Evolutionary conservation across 2,888 invertebrate species (phyloP), one percentile per base, ranked within the genome.

Genomic region (Glaucopsyche alexis): DNA sequence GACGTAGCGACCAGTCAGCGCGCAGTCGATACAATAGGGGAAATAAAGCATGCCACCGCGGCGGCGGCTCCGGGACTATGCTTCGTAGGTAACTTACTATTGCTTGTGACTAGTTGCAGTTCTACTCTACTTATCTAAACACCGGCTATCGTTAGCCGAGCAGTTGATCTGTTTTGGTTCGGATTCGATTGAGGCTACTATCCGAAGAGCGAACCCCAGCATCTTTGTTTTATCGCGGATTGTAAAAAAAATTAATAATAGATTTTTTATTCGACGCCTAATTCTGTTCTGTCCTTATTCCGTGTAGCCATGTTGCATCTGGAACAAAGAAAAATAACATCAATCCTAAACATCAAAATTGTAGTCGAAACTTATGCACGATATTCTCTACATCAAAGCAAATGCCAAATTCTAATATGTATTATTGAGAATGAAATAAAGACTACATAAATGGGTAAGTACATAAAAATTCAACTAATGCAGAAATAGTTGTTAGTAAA

Each of bases 1-100:
- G 88, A 93, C 92, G 93, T 92, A 93, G 93, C 93, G 93, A 93
- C 93, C 93, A 87, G 88, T 89, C 91, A 92, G 93, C 93, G 93
- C 93, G 91, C 93, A 91, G 93, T 93, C 92, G 93, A 93, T 89
- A 91, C 91, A 91, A 93, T 87, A 87, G 86, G 87, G 87, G 89
- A 91, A 90, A 93, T 89, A 92, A 87, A 91, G 90, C 93, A 93
- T 93, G 91, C 93, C 92, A 92, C 92, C 87, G 83, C 84, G 85
- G 91, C 89, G 91, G 92, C 90, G 81, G 83, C 81, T 85, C 83
- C 84, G 81, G 84, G 80, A 81, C 81, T 78, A 81, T 78, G 78
- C 80, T 81, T 81, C 79, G 77, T 81, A 88, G 90, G 90, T 91
- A 91, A 92, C 91, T 89, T 83, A 86, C 81, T 87, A 87, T 85